A percentile compares a stretch with the other conserved stretches of the same genome.
These are phyloP conservation scores for Aphelenchoides fujianensis DNA, from an alignment of 1,140 invertebrate genomes.

Conservation along the genomic window DNA sequence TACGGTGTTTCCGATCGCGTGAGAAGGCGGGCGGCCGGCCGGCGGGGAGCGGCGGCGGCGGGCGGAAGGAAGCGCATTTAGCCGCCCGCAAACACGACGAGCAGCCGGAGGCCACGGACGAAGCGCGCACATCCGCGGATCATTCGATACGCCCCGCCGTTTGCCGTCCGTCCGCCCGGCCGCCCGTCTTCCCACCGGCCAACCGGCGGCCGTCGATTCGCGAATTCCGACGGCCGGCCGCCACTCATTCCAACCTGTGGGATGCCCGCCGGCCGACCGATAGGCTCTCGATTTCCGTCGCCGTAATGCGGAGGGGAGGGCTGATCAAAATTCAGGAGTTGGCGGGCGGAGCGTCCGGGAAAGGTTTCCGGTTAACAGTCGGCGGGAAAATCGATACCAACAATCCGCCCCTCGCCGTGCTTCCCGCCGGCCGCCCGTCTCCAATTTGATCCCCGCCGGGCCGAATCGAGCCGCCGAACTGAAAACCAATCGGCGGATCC, in stretches of 20 bases:
- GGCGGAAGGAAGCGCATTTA: conserved; percentile 5
- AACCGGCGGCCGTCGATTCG: neutral
- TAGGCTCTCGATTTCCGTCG: neutral
- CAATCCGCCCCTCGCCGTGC: neutral
- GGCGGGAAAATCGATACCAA: neutral
- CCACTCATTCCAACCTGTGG: neutral
- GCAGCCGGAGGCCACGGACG: neutral
- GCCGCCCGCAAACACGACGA: neutral
- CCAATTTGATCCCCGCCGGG: too few relatives aligned
- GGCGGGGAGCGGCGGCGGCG: too few relatives aligned
- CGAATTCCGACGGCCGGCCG: neutral
- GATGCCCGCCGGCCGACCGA: neutral
- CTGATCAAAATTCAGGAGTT: neutral
- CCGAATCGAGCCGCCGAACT: too few relatives aligned
- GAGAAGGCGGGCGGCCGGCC: neutral
- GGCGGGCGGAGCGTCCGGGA: neutral
- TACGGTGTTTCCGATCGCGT: neutral
- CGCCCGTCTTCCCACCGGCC: neutral
- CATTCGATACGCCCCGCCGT: conserved; percentile 2
- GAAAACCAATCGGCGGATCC: conserved; percentile 1
- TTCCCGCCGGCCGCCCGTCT: neutral
- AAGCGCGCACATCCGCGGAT: neutral
- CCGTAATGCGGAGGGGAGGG: neutral
- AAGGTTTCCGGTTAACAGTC: neutral
- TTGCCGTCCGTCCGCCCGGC: too few relatives aligned